phyloP scores from a whole-genome alignment of 2,113 vertebrate species.

The Lophura nycthemera region DNA sequence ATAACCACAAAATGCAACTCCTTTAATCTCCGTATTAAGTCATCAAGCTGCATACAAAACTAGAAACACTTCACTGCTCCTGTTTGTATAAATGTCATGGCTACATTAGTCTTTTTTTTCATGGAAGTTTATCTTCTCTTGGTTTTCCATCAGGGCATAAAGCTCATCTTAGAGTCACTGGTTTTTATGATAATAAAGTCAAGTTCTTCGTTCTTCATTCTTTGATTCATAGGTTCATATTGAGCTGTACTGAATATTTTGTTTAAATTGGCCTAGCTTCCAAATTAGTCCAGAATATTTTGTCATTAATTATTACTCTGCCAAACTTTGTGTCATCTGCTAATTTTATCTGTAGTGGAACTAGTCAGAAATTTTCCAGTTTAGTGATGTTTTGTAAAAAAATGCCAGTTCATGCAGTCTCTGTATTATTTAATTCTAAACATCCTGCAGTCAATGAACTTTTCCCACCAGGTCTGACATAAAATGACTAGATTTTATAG shows the following conservation, averaged over 20 bases:
- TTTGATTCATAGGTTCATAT: not conserved
- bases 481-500: not conserved
- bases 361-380: not conserved
- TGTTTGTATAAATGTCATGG: not conserved
- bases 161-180: accelerated
- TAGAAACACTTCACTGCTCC: not conserved
- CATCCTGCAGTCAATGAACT: not conserved
- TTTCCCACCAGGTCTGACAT: not conserved
- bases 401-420: not conserved
- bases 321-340: not conserved
- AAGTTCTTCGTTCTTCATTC: not conserved
- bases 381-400: not conserved
- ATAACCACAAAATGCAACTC: not conserved
- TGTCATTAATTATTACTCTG: not conserved
- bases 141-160: not conserved
- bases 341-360: not conserved
- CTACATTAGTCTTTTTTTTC: not conserved
- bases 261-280: not conserved
- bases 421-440: not conserved
- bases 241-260: not conserved
- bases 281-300: not conserved
- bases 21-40: not conserved
- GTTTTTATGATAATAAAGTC: not conserved
- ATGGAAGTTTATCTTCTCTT: not conserved
- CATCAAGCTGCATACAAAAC: not conserved